Evolutionary conservation across 2,888 invertebrate genomes (phyloP).

Genomic region (Cremastobaeus sp.): DNA sequence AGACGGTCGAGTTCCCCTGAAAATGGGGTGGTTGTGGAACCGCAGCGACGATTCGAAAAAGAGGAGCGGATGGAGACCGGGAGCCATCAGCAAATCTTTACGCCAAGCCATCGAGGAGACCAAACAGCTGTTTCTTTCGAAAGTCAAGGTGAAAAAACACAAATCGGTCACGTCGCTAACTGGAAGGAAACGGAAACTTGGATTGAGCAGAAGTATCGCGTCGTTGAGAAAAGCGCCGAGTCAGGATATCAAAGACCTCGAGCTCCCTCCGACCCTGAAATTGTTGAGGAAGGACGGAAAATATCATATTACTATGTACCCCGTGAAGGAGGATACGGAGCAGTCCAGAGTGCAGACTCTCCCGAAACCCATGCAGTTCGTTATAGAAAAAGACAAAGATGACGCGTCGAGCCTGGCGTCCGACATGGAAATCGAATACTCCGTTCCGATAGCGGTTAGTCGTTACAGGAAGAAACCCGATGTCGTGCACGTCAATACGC

Average conservation of each 20-base stretch:
- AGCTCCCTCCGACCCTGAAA: constrained; percentile 72
- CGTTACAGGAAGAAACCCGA: constrained; percentile 72
- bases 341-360: constrained; percentile 67
- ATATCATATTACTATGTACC: constrained; percentile 77
- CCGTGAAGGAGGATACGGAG: constrained; percentile 71
- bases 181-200: neutral
- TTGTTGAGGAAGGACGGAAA: constrained; percentile 74
- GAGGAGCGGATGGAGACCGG: constrained; percentile 74
- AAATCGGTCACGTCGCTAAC: neutral
- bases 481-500: constrained; percentile 74
- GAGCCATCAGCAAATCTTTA: constrained; percentile 67
- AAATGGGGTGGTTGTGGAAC: constrained; percentile 77
- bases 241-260: constrained; percentile 54
- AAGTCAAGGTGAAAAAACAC: too few relatives aligned
- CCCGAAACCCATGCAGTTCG: constrained; percentile 75
- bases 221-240: constrained; percentile 57
- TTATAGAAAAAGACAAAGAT: constrained; percentile 72
- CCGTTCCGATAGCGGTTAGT: constrained; percentile 75
- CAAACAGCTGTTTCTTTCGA: too few relatives aligned
- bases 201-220: constrained; percentile 39
- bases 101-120: constrained; percentile 65
- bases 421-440: constrained; percentile 77
- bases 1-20: constrained; percentile 70
- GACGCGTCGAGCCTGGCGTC: constrained; percentile 74
- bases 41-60: constrained; percentile 65